Evolutionary conservation across 2,888 invertebrate genomes (phyloP).

Genomic region (Invenusta paracnida): DNA sequence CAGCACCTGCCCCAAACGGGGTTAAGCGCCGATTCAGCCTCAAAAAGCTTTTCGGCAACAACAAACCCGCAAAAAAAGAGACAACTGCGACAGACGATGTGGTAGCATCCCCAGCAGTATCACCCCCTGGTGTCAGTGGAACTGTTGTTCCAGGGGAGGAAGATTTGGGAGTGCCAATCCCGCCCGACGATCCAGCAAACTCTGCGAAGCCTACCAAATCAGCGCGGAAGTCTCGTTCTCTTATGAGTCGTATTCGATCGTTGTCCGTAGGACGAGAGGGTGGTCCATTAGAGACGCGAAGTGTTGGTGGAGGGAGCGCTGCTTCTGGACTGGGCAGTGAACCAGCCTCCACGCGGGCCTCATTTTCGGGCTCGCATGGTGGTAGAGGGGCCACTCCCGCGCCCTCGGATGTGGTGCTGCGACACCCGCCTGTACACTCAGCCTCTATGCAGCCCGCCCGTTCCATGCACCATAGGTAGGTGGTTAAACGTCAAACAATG

Average conservation of each 20-base stretch:
- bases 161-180: neutral
- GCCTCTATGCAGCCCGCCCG: too few species aligned
- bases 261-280: neutral
- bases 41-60: neutral
- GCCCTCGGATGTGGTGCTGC: too few species aligned
- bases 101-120: neutral
- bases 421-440: too few species aligned
- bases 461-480: too few species aligned
- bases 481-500: too few species aligned
- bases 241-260: neutral
- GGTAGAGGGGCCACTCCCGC: too few species aligned
- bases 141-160: neutral
- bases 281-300: neutral
- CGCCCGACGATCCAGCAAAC: neutral
- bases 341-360: too few species aligned
- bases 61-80: too few species aligned
- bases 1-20: too few species aligned
- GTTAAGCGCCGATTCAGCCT: neutral
- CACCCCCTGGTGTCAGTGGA: neutral
- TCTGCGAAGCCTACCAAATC: neutral
- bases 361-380: too few species aligned
- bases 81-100: too few species aligned
- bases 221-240: neutral
- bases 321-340: too few species aligned
- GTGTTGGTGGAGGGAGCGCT: neutral